Evolutionary conservation across 2,888 invertebrate genomes (phyloP), one percentile per base, ranked within the genome.

Genomic region (Noctua janthe): DNA sequence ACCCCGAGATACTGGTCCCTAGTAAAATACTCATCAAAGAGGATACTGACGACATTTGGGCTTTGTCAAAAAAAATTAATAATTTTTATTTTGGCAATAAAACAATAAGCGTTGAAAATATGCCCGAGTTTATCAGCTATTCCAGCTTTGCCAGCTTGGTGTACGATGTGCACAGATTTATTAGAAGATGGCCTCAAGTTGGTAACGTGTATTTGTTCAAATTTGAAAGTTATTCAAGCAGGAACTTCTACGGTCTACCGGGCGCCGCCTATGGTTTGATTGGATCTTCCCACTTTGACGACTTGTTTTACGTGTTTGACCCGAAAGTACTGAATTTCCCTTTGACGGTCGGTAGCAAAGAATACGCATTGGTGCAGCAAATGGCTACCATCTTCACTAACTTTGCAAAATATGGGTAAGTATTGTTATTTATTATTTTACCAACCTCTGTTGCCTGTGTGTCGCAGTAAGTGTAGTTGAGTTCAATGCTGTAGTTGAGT

Each of bases 221-320:
- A 75, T 93, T 94, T 70, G 91, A 92, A 0, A 86, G 91, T 67
- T 73, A 87, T 23, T 93, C 94, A 0, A 91, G 91, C 15, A 88
- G 92, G 74, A 94, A 93, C 67, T 75, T 91, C 54, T 92, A 84
- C 43, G 90, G 92, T 7, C 78, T 79, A 0, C 10, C 39, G 0
- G 93, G 91, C 5, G 79, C 78, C 0, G 85, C 89, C 11, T 92
- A 91, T 56, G 92, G 90, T 4, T 72, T 94, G 11, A 67, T 39
- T 0, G 94, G 93, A 13, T 85, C 92, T 5, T 78, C 91, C 1
- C 95, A 95, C 78, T 71, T 92, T 15, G 94, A 94, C 8, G 94
- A 94, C 54, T 70, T 93, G 17, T 87, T 91, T 77, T 93, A 94
- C 66, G 66, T 95, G 15, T 94, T 94, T 72, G 84, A 93, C 49